Base-by-base conservation (phyloP, 2,113 vertebrate species). In the Barnardius zonarius region DNA sequence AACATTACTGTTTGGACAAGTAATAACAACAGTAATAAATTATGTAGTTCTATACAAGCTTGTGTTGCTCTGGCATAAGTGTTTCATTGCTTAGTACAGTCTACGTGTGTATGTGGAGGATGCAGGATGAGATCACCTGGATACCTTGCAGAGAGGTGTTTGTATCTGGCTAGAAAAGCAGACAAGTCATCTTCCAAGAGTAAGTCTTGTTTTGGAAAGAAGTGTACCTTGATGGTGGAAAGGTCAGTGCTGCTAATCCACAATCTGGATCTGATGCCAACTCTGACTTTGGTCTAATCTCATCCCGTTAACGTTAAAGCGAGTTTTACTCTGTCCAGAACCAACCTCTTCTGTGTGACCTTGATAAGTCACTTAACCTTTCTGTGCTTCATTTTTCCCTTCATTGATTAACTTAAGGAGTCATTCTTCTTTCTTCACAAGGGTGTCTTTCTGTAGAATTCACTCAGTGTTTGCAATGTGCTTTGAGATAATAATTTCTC, bases 321-420 rank as follows among this genome's bases (percentile, higher is more conserved):
- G 66, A 79, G 25, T 66, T 88, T 93, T 76, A 46, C 8, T 57
- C 57, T 75, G 23, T 76, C 52, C 16, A 72, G 67, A 62, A 80
- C 67, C 61, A 49, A n/a, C 27, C 25, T 75, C 27, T 83, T 93
- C n/a, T 49, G 11, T 82, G 39, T 96, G 84, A 96, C 86, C 70
- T 93, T 88, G 74, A 76, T 88, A 63, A 94, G 66, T 89, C 44
- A 79, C 62, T 84, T 93, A 86, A 89, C 49, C 22, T 91, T 81
- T 75, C 46, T 59, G 63, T 41, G 57, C 41, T 90, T 87, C 28
- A 18, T 69, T 95, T 91, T 94, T 27, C 37, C 59, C 39, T 27
- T 64, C 44, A 46, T 66, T 73, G 44, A 70, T 73, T 91, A 85
- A 92, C 91, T 69, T 69, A 73, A 86, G 43, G 52, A 92, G 33